Conservation (phyloP, 2,797 vertebrate species). For the Oreortyx pictus region DNA sequence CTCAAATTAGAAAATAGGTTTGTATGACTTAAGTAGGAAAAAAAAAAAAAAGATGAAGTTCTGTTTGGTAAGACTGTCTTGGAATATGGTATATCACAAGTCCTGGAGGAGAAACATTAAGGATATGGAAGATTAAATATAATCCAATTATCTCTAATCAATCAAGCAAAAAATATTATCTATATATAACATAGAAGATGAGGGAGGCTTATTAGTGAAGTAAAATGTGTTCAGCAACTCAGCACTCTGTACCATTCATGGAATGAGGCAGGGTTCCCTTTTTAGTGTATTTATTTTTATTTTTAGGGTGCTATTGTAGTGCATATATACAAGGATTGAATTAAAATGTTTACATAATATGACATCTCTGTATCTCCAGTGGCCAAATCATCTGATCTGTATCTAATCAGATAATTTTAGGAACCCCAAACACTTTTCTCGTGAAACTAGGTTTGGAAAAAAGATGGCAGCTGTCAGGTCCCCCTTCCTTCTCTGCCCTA, state of each 20-base stretch:
- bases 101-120: not conserved
- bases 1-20: not conserved
- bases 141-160: not conserved
- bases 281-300: not conserved
- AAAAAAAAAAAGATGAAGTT: no score
- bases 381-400: not conserved
- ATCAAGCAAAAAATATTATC: not conserved
- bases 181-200: not conserved
- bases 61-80: not conserved
- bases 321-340: not conserved
- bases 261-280: not conserved
- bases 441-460: not conserved
- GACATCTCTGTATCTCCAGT: not conserved
- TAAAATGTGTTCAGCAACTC: not conserved
- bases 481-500: rapidly evolving
- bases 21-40: not conserved
- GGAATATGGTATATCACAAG: not conserved
- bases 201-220: not conserved
- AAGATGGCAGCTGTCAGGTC: not conserved
- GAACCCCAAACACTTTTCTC: not conserved
- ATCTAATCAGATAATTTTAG: not conserved
- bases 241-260: not conserved
- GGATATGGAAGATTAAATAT: not conserved
- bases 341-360: not conserved
- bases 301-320: not conserved